Evolutionary conservation across 2,888 invertebrate genomes (phyloP).

Genomic region (Oscheius sp.): DNA sequence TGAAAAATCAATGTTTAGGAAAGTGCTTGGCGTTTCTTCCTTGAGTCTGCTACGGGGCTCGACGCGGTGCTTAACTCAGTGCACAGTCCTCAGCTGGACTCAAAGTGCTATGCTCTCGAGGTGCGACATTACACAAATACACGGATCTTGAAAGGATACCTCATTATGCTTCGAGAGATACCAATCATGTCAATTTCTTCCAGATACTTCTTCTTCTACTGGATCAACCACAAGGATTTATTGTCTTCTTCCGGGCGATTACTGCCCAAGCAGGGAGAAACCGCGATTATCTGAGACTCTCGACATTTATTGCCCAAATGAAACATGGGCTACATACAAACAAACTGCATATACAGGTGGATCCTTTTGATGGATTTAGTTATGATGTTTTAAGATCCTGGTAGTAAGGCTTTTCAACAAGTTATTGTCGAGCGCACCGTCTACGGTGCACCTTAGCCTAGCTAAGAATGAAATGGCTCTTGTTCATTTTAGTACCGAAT

Average conservation of each 20-base stretch:
- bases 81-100: slow-evolving; percentile 70
- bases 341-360: slow-evolving; percentile 70
- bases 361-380: too few species aligned
- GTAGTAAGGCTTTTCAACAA: slow-evolving; percentile 70
- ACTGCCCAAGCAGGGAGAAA: slow-evolving; percentile 66
- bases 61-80: slow-evolving; percentile 68
- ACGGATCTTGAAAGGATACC: slow-evolving; percentile 21
- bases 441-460: slow-evolving; percentile 55
- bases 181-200: slow-evolving; percentile 3
- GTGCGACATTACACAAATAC: slow-evolving; percentile 46
- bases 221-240: slow-evolving; percentile 66
- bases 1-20: slow-evolving; percentile 44
- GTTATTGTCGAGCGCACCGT: slow-evolving; percentile 64
- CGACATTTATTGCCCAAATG: slow-evolving; percentile 63
- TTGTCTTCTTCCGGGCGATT: slow-evolving; percentile 62
- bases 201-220: slow-evolving; percentile 65
- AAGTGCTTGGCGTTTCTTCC: slow-evolving; percentile 60
- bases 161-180: neutral
- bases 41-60: slow-evolving; percentile 67
- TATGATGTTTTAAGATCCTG: slow-evolving; percentile 55
- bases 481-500: slow-evolving; percentile 63
- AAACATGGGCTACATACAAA: slow-evolving; percentile 69
- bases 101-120: slow-evolving; percentile 71
- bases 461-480: slow-evolving; percentile 65
- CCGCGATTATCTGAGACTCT: slow-evolving; percentile 65